Percentiles rank a stretch among this genome's conserved stretches.
Conservation (phyloP, 2,888 invertebrate genomes). For the Eristalinus sepulchralis region DNA sequence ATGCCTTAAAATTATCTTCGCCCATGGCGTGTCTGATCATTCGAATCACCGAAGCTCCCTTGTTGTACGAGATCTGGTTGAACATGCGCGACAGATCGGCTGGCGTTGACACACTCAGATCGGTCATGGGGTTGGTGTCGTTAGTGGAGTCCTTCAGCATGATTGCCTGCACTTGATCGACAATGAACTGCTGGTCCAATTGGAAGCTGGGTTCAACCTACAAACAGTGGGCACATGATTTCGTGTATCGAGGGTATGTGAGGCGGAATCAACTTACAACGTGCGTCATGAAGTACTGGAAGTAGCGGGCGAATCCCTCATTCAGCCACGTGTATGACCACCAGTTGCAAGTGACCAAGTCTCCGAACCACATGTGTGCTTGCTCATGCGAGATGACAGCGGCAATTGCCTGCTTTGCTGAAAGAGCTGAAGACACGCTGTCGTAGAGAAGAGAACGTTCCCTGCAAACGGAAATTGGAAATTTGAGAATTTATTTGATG, state of each 20-base stretch:
- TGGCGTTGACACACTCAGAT: constrained; percentile 83
- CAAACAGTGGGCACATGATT: too few species aligned
- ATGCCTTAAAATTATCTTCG: constrained; percentile 81
- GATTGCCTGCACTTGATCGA: constrained; percentile 86
- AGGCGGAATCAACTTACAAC: constrained; percentile 70
- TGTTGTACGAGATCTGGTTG: constrained; percentile 86
- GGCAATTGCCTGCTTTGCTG: constrained; percentile 84
- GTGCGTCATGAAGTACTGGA: constrained; percentile 85
- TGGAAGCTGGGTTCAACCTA: constrained; percentile 85
- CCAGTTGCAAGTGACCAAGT: constrained; percentile 82
- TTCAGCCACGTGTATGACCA: constrained; percentile 85
- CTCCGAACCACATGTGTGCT: constrained; percentile 87
- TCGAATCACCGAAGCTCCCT: constrained; percentile 85
- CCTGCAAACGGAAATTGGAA: constrained; percentile 74
- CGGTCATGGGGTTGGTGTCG: constrained; percentile 84
- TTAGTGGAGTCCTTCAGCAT: constrained; percentile 84
- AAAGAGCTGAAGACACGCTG: constrained; percentile 82
- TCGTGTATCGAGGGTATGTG: too few species aligned
- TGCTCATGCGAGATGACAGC: constrained; percentile 82
- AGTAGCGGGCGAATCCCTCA: constrained; percentile 87
- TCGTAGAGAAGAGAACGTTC: constrained; percentile 87
- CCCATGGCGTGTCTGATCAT: constrained; percentile 87
- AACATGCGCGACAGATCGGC: constrained; percentile 84
- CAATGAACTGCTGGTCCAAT: constrained; percentile 86
- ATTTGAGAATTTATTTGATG: neutral